Conservation (phyloP, 2,113 vertebrate species). For the Corapipo altera region DNA sequence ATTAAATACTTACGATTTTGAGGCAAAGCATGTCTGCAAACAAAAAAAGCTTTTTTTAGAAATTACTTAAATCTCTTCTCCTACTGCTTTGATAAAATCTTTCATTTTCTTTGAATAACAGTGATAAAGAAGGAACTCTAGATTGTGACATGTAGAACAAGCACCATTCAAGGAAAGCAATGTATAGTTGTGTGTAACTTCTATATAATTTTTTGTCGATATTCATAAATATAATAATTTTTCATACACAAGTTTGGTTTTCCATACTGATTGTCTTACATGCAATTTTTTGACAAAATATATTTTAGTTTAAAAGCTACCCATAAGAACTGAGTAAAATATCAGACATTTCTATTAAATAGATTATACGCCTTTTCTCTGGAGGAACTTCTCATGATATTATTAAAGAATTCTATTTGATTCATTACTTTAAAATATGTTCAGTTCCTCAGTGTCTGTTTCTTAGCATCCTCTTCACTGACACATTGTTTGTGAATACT, state of each 20-base stretch:
- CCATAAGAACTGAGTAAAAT: not conserved
- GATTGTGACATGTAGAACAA: not conserved
- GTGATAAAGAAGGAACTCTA: not conserved
- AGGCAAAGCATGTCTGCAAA: not conserved
- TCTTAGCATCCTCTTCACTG: not conserved
- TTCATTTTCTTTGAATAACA: not conserved
- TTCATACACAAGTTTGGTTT: not conserved
- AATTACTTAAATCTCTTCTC: not conserved
- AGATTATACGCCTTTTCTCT: not conserved
- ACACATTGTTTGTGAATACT: not conserved
- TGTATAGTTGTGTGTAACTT: not conserved
- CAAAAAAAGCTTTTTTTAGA: not conserved
- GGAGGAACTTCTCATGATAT: not conserved
- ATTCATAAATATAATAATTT: not conserved
- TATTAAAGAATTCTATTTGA: not conserved
- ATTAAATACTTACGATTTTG: not conserved
- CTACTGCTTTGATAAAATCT: not conserved
- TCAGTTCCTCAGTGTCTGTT: not conserved
- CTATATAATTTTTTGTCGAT: not conserved
- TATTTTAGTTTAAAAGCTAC: not conserved
- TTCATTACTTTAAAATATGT: not conserved
- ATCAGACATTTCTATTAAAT: not conserved
- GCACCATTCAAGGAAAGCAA: not conserved
- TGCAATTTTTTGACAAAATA: not conserved
- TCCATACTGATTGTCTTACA: not conserved